phyloP scores from a whole-genome alignment of 53 echinoderm and acorn worm species.

The Paracentrotus lividus region DNA sequence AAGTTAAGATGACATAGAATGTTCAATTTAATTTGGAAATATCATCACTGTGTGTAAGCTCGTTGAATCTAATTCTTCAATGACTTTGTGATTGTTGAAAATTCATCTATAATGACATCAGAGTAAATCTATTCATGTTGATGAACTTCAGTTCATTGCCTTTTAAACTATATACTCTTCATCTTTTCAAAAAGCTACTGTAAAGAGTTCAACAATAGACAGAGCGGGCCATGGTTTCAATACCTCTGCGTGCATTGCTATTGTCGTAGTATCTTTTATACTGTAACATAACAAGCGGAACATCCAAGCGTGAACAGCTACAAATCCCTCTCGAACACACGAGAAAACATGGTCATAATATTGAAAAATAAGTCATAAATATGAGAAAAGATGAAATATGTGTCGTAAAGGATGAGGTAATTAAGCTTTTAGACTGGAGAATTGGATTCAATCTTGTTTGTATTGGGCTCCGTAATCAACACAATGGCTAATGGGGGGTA shows the following conservation, averaged over 20 bases:
- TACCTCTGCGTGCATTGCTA: conserved; percentile 4
- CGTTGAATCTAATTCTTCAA: too few species aligned
- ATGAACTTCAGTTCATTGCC: conserved; percentile 43
- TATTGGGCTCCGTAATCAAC: not conserved
- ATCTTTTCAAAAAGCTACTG: conserved; percentile 18
- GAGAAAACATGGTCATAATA: conserved; percentile 7
- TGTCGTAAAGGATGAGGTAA: not conserved
- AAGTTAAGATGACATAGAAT: too few species aligned
- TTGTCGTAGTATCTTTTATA: conserved; percentile 9
- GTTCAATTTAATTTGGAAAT: too few species aligned
- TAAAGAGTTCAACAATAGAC: conserved; percentile 13
- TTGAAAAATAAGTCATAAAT: not conserved
- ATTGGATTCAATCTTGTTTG: not conserved
- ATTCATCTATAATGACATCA: not conserved
- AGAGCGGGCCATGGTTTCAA: not conserved
- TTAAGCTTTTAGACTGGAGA: not conserved
- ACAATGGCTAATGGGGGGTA: not conserved
- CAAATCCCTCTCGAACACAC: not conserved
- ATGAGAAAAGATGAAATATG: conserved; percentile 2
- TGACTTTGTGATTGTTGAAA: not conserved
- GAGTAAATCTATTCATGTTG: not conserved
- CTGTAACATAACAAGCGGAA: conserved; percentile 1
- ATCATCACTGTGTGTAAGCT: too few species aligned
- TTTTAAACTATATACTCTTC: conserved; percentile 43
- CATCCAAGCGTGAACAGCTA: not conserved